Evolutionary conservation across 92 coral and sea anemone species (phyloP), one percentile per base, ranked within the genome.

Genomic region (Umimayanthus chanpuru): DNA sequence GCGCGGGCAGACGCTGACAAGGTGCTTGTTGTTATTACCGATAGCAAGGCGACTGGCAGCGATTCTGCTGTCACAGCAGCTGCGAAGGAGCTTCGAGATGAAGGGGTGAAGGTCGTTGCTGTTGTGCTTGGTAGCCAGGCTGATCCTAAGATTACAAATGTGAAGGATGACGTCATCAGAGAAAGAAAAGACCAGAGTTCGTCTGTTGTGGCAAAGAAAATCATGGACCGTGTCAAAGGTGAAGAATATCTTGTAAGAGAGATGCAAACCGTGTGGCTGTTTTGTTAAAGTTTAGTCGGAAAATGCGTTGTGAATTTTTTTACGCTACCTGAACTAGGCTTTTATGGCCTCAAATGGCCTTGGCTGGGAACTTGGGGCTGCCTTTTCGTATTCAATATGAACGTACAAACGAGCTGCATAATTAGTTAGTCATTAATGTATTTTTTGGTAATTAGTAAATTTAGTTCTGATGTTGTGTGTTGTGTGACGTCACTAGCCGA

Each of bases 1-100:
- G 90, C 91, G 10, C 88, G 97, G n/a, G 58, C 88, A 28, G 88
- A 64, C 1, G 93, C 93, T 30, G 91, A 90, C 23, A 92, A 91
- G 81, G 89, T 86, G 29, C 77, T 96, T 84, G 94, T 96, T 18
- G 85, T 96, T 23, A 91, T 92, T 25, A 93, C 94, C 55, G 98
- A 96, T 68, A 96, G 93, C 81, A 91, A 85, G 91, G 90, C 96
- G 65, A 87, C 82, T 25, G 87, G 91, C 64, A 89, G 88, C 76
- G 29, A 81, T 21, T 79, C 50, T 6, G 87, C 84, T 56, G 65
- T 90, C 21, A 89, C 77, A 0, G 88, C 85, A 43, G 90, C 91
- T 44, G 85, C 92, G 26, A 81, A 89, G 28, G 44, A 83, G 2
- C 87, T 83, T 21, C 77, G 65, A 28, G 61, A 49, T 15, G 61